Evolutionary conservation across 2,888 invertebrate genomes (phyloP).

Genomic region (Neelides folsomi): DNA sequence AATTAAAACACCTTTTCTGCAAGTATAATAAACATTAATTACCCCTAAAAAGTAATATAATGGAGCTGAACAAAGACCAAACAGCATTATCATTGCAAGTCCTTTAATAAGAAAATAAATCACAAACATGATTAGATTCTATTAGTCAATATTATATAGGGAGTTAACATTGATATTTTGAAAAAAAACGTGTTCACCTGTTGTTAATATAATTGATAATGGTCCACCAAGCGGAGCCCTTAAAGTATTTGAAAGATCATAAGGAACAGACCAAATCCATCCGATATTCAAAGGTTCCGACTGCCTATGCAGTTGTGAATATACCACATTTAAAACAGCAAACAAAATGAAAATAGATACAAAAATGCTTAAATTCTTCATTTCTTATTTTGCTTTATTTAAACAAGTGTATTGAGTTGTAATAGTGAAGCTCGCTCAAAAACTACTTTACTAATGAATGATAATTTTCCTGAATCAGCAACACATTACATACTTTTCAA

Average conservation of each 20-base stretch:
- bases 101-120: constrained; percentile 7
- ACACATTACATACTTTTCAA: too few species aligned
- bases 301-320: constrained; percentile 6
- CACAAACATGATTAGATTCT: background rate
- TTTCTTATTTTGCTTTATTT: too few species aligned
- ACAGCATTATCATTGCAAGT: constrained; percentile 21
- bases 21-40: too few species aligned
- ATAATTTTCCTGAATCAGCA: too few species aligned
- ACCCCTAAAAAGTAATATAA: constrained; percentile 25
- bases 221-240: constrained; percentile 19
- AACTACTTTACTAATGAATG: too few species aligned
- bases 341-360: too few species aligned
- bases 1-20: too few species aligned
- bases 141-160: background rate
- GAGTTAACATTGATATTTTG: background rate
- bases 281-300: constrained; percentile 23
- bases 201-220: background rate
- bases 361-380: too few species aligned
- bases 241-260: constrained; percentile 29
- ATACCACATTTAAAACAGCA: background rate
- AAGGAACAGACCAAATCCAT: constrained; percentile 26
- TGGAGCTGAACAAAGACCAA: constrained; percentile 24
- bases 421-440: too few species aligned
- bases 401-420: too few species aligned
- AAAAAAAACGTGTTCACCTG: too few species aligned